These are phyloP conservation scores for Patella vulgata DNA, from an alignment of 1,140 invertebrate species.

Conservation along the genomic window DNA sequence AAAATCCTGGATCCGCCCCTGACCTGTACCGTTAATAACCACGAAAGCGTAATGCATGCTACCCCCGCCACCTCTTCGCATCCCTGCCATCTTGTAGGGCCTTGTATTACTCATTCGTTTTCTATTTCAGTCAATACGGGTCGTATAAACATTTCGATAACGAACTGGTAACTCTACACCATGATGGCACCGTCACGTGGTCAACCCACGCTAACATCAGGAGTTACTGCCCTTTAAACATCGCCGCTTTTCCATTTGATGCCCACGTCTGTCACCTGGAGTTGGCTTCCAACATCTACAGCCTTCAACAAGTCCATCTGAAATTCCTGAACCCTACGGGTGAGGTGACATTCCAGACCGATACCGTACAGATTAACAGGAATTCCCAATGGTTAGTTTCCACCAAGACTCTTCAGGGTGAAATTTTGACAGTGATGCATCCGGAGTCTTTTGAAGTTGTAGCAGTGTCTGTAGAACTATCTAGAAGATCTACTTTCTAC, in stretches of 20 bases:
- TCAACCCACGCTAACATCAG: constrained; percentile 12
- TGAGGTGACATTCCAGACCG: neutral
- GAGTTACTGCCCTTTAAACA: constrained; percentile 13
- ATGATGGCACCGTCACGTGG: constrained; percentile 14
- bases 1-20: too few species aligned
- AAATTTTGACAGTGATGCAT: neutral
- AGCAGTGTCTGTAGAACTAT: constrained; percentile 7
- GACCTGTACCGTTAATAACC: too few species aligned
- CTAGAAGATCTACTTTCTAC: constrained; percentile 14
- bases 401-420: neutral
- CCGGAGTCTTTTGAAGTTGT: constrained; percentile 8
- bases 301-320: constrained; percentile 13
- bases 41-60: too few species aligned
- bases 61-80: too few species aligned
- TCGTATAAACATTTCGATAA: constrained; percentile 3
- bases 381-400: neutral
- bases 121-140: neutral
- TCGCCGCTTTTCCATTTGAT: constrained; percentile 26
- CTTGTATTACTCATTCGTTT: too few species aligned
- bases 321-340: constrained; percentile 11
- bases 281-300: neutral
- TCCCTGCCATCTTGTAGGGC: too few species aligned
- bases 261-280: constrained; percentile 12
- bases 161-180: constrained; percentile 7
- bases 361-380: neutral